These are phyloP conservation scores for Poecilia latipinna DNA, from an alignment of 2,113 vertebrate genomes.

Conservation along the genomic window DNA sequence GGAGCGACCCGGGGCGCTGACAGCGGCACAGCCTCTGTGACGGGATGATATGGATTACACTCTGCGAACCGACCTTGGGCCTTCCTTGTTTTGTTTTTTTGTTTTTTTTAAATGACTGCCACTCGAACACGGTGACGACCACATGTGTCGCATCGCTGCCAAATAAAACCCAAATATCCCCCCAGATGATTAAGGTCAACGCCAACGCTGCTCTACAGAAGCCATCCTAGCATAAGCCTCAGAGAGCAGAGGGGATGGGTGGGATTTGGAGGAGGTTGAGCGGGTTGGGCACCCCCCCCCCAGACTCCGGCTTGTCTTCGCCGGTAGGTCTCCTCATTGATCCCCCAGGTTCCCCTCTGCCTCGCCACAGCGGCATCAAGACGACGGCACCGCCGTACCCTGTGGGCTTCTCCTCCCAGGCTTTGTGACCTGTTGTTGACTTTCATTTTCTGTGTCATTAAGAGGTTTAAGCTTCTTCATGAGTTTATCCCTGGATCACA, in stretches of 20 bases:
- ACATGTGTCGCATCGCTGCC: constrained; percentile 40
- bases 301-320: constrained; percentile 32
- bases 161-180: constrained; percentile 76
- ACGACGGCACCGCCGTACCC: constrained; percentile 30
- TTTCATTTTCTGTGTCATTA: constrained; percentile 65
- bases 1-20: constrained; percentile 50
- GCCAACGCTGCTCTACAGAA: constrained; percentile 64
- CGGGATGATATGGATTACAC: constrained; percentile 78
- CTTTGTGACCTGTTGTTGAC: constrained; percentile 69
- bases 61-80: constrained; percentile 67
- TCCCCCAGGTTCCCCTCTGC: constrained; percentile 19
- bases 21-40: constrained; percentile 56
- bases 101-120: constrained; percentile 47
- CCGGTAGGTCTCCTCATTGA: constrained; percentile 6
- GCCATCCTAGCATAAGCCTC: constrained; percentile 56
- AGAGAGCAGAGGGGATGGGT: background rate
- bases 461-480: constrained; percentile 67
- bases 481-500: constrained; percentile 74
- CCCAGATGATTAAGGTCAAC: constrained; percentile 81
- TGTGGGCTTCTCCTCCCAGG: constrained; percentile 45
- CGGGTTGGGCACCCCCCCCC: background rate
- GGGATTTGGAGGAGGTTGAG: background rate
- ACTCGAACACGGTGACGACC: constrained; percentile 63
- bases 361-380: background rate
- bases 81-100: constrained; percentile 41